Base-by-base conservation (phyloP, 2,797 vertebrate species). In the Gila robusta region DNA sequence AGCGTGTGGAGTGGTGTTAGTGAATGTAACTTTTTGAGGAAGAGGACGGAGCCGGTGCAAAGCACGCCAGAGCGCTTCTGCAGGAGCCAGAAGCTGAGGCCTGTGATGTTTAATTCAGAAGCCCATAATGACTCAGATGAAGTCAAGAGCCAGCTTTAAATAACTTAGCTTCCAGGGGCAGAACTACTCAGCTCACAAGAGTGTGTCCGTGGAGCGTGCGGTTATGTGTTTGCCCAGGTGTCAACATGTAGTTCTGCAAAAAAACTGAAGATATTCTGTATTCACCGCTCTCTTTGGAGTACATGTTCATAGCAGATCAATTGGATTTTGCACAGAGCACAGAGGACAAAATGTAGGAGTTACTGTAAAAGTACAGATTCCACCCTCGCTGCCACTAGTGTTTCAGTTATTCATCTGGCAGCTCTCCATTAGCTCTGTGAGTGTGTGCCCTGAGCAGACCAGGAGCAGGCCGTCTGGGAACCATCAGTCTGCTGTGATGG, bases 41-140 rank as follows among this genome's bases (percentile, higher is more conserved):
- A 95, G 91, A 92, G 94, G 94, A 95, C 93, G 91, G 92, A 93
- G 94, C 91, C 90, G 90, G 91, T 44, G 73, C 93, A 93, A 92
- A 94, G 77, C 35, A 86, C 49, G 78, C 74, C 81, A 74, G 93
- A 87, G 91, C 93, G 92, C 92, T 93, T 92, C 41, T 85, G 81
- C 93, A 93, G 92, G 92, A 95, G 94, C 95, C 95, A 95, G 95
- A 91, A 94, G 94, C 94, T 94, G 93, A 93, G 93, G 94, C 92
- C 94, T 95, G 94, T 96, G 95, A 96, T 96, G 95, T 96, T 96
- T 96, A 96, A 96, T 96, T 96, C 95, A 96, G 92, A 84, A 95
- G 93, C 94, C 94, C 93, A 95, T 96, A 96, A 96, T 96, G 95
- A 96, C 93, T 95, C 94, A 91, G 93, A 95, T 92, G 93, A 94